Conservation (phyloP, 2,888 invertebrate species). For the Dromius quadrimaculatus region DNA sequence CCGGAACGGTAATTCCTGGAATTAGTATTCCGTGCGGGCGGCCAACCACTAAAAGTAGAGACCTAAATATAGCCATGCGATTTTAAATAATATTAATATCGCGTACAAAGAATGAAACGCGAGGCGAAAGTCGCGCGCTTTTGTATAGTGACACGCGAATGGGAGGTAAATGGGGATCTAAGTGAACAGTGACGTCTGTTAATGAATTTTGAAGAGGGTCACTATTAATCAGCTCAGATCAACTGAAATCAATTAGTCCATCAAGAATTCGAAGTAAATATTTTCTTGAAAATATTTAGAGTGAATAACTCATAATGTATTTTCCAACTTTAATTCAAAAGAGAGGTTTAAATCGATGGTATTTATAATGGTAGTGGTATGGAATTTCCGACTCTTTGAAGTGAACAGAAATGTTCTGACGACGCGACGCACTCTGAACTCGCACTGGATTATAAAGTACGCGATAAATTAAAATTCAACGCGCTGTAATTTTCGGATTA, state of each 20-base stretch:
- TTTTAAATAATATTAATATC: slow-evolving; percentile 52
- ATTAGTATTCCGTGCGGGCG: slow-evolving; percentile 49
- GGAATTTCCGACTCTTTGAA: too few relatives aligned
- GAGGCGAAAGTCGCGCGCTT: too few relatives aligned
- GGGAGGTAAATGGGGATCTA: background rate
- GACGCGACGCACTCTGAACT: background rate
- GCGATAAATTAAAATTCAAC: slow-evolving; percentile 42
- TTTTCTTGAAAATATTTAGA: too few relatives aligned
- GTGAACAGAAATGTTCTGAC: too few relatives aligned
- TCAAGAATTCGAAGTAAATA: too few relatives aligned
- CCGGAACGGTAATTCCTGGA: slow-evolving; percentile 49
- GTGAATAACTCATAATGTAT: too few relatives aligned
- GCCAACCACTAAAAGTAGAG: slow-evolving; percentile 32
- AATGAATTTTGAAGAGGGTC: too few relatives aligned
- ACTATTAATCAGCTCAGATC: too few relatives aligned
- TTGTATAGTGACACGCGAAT: slow-evolving; percentile 21
- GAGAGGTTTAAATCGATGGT: too few relatives aligned
- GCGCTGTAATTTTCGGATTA: slow-evolving; percentile 49
- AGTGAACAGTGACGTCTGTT: background rate
- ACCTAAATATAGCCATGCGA: slow-evolving; percentile 48
- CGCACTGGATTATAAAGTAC: slow-evolving; percentile 34
- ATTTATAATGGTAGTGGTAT: too few relatives aligned
- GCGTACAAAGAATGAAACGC: slow-evolving; percentile 6
- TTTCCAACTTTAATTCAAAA: too few relatives aligned
- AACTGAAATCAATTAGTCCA: too few relatives aligned